Conservation (phyloP, 2,113 vertebrate species). For the Python bivittatus region DNA sequence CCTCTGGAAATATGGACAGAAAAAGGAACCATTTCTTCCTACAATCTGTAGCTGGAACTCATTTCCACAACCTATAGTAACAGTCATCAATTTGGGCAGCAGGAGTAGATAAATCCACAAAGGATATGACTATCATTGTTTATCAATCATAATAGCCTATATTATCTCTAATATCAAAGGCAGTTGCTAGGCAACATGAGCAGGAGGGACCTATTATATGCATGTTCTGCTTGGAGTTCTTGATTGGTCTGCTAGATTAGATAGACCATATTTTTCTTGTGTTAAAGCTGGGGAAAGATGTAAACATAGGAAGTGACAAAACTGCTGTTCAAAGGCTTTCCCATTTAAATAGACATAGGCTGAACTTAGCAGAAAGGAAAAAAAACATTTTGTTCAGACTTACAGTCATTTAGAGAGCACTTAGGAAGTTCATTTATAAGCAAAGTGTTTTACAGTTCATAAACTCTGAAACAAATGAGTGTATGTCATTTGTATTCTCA, state of each 20-base stretch:
- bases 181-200: not conserved
- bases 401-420: not conserved
- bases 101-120: not conserved
- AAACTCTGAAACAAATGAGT: not conserved
- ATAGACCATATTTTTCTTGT: not conserved
- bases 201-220: not conserved
- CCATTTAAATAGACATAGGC: not conserved
- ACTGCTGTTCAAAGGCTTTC: not conserved
- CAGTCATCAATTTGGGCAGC: not conserved
- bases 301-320: not conserved
- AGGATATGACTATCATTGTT: not conserved
- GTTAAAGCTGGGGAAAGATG: not conserved
- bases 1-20: not conserved
- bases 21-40: not conserved
- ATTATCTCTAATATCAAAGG: not conserved
- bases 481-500: not conserved
- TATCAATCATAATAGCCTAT: not conserved
- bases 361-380: not conserved
- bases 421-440: not conserved
- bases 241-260: not conserved
- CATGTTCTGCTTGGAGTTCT: not conserved
- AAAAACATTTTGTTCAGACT: not conserved
- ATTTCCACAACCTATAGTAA: not conserved
- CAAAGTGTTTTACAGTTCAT: not conserved
- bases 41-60: not conserved